phyloP scores from a whole-genome alignment of 1,140 invertebrate species.

The Hylyphantes graminicola region DNA sequence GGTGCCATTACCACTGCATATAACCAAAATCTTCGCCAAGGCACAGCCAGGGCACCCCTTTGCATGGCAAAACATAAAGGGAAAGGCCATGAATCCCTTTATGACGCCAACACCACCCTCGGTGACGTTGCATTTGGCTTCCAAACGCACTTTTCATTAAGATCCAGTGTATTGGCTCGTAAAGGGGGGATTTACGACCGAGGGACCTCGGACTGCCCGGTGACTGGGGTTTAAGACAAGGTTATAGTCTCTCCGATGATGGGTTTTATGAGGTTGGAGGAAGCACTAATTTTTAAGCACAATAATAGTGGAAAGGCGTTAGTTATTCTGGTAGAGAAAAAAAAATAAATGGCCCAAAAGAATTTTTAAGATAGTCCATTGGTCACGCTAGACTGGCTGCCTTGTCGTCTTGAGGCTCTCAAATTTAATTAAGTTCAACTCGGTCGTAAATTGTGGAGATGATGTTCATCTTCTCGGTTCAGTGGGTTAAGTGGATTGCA shows the following conservation, averaged over 20 bases:
- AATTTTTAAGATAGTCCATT: not conserved
- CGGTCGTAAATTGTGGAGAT: conserved; percentile 13
- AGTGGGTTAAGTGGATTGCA: too few species aligned
- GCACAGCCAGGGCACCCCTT: not conserved
- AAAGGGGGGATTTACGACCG: conserved; percentile 34
- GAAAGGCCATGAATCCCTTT: conserved; percentile 11
- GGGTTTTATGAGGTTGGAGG: conserved; percentile 21
- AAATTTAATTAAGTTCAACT: conserved; percentile 29
- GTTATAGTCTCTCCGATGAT: conserved; percentile 17
- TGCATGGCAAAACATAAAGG: conserved; percentile 27
- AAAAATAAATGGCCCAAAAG: not conserved
- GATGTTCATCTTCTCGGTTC: not conserved
- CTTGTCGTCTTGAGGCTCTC: not conserved
- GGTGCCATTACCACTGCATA: conserved; percentile 4
- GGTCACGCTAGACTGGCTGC: not conserved
- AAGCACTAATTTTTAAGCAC: conserved; percentile 35
- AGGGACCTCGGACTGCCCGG: not conserved
- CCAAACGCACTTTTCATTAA: conserved; percentile 52
- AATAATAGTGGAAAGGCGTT: not conserved
- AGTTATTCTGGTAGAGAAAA: not conserved
- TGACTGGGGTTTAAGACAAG: conserved; percentile 25
- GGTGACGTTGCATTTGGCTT: conserved; percentile 34
- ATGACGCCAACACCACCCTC: conserved; percentile 39
- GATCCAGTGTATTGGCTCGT: conserved; percentile 36
- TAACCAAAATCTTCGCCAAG: conserved; percentile 30